These are phyloP conservation scores for Pseudopodoces humilis DNA, from an alignment of 2,113 vertebrate genomes.

Conservation along the genomic window DNA sequence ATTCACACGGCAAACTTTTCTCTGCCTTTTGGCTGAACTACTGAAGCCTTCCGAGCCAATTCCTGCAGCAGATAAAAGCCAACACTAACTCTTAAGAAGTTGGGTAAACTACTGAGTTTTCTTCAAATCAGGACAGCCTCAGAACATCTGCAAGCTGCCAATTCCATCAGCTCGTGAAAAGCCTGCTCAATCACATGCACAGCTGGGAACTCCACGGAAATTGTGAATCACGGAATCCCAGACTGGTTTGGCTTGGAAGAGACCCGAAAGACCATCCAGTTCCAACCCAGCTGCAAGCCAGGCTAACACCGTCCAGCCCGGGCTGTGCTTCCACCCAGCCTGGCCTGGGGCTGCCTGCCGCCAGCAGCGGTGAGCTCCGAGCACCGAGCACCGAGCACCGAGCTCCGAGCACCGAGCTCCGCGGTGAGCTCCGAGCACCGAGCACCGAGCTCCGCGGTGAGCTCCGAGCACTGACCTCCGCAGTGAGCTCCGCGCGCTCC, in stretches of 20 bases:
- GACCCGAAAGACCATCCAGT: fast-evolving
- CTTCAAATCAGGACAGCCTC: not conserved
- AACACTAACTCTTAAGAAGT: not conserved
- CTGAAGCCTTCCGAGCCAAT: not conserved
- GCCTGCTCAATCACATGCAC: not conserved
- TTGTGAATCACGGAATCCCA: fast-evolving
- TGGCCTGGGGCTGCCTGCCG: not conserved
- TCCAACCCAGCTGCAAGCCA: not conserved
- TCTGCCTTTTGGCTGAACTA: not conserved
- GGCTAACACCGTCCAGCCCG: not conserved
- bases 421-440: too few species aligned
- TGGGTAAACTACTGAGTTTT: not conserved
- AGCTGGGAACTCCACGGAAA: not conserved
- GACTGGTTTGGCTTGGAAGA: not conserved
- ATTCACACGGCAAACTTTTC: not conserved
- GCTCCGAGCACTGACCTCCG: not conserved
- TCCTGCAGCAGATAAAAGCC: not conserved
- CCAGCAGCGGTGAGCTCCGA: too few species aligned
- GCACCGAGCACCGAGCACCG: too few species aligned
- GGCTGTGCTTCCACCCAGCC: not conserved
- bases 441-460: too few species aligned
- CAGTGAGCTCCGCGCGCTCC: not conserved
- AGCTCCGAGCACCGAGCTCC: too few species aligned
- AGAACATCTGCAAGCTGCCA: not conserved
- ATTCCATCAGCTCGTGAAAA: not conserved